Evolutionary conservation across 2,113 vertebrate genomes (phyloP).

Genomic region (Cheirogaleus medius): DNA sequence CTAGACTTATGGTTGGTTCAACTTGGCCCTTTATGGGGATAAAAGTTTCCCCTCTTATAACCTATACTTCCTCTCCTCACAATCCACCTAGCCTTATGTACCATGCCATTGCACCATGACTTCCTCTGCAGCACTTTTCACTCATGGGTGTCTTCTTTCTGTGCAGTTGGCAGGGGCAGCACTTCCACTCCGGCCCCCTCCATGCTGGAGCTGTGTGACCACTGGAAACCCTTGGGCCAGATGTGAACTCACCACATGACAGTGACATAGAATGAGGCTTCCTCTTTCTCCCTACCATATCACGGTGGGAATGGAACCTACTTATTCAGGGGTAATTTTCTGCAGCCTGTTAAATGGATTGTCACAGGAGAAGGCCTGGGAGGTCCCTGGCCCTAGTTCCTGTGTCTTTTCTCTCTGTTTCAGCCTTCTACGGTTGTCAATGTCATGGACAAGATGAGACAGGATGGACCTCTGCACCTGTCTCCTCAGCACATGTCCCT

Average conservation of each 20-base stretch:
- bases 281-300: neutral
- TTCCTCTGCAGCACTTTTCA: neutral
- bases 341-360: neutral
- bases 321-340: neutral
- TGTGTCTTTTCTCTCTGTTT: neutral
- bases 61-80: neutral
- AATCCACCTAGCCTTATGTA: neutral
- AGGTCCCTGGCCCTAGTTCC: neutral
- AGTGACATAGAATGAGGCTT: neutral
- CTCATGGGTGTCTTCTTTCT: neutral
- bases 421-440: neutral
- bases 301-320: neutral
- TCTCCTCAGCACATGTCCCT: neutral
- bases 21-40: neutral
- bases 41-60: conserved; percentile 4
- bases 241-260: neutral
- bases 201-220: neutral
- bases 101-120: neutral
- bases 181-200: neutral
- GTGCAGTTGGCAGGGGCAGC: neutral
- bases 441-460: neutral
- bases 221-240: neutral
- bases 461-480: neutral
- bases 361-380: neutral
- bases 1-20: conserved; percentile 13